A percentile compares a stretch with the other conserved stretches of the same genome.
Evolutionary conservation across 2,888 invertebrate genomes (phyloP).

Genomic region (Nesidiocoris tenuis): DNA sequence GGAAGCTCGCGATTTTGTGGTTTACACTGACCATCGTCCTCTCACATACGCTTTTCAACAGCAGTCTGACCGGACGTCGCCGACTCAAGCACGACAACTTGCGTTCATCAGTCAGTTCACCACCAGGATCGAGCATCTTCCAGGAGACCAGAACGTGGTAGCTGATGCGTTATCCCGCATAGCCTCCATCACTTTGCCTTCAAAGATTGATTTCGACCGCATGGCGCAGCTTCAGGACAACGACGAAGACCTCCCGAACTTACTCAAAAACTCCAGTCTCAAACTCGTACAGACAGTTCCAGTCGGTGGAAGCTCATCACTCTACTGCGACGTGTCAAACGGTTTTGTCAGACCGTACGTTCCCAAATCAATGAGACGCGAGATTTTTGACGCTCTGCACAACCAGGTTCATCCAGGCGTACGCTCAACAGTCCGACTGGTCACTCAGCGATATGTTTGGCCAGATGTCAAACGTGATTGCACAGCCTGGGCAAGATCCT

Average conservation of each 20-base stretch:
- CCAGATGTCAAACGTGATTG: conserved; percentile 53
- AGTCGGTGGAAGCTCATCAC: too few species aligned
- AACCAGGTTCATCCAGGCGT: conserved; percentile 51
- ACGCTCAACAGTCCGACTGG: conserved; percentile 50
- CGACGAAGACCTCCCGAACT: conserved; percentile 11
- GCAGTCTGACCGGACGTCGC: conserved; percentile 52
- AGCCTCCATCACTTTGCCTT: conserved; percentile 43
- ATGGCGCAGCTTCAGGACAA: background rate
- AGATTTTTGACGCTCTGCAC: conserved; percentile 49
- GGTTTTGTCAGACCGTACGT: conserved; percentile 40
- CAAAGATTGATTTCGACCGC: background rate
- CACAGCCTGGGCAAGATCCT: conserved; percentile 52
- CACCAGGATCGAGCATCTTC: conserved; percentile 53
- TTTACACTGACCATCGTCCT: too few species aligned
- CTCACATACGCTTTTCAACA: conserved; percentile 35
- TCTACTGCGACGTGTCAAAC: conserved; percentile 30
- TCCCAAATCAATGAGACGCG: conserved; percentile 26
- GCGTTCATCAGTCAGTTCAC: conserved; percentile 53
- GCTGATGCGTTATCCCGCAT: conserved; percentile 53
- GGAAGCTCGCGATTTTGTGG: too few species aligned
- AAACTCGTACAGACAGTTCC: too few species aligned
- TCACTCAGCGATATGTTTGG: conserved; percentile 54
- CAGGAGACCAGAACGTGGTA: conserved; percentile 53
- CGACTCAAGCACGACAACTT: conserved; percentile 53
- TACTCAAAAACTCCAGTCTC: too few species aligned